These are phyloP conservation scores for Rachycentron canadum DNA, from an alignment of 2,797 vertebrate genomes.

Conservation along the genomic window DNA sequence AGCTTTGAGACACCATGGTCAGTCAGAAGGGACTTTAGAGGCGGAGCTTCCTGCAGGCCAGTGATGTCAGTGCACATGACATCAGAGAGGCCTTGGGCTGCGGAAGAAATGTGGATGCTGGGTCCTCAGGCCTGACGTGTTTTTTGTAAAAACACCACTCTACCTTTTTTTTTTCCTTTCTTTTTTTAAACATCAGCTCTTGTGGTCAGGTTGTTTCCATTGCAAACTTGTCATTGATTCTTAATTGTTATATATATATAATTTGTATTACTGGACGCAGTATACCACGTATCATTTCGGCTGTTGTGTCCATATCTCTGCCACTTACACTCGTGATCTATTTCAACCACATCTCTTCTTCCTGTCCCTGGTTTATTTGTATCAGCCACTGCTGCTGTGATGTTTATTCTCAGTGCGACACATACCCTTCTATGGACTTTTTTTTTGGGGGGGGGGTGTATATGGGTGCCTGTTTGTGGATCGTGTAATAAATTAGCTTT, in stretches of 20 bases:
- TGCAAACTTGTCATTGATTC: background rate
- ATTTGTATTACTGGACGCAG: background rate
- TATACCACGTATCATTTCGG: background rate
- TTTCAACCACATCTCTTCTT: conserved; percentile 32
- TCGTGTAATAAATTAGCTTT: conserved; percentile 29
- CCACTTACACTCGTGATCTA: background rate
- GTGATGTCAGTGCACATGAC: conserved; percentile 73
- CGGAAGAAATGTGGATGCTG: conserved; percentile 22
- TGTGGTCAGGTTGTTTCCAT: background rate
- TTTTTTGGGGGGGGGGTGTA: background rate
- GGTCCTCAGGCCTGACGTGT: conserved; percentile 28
- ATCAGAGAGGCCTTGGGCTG: conserved; percentile 44
- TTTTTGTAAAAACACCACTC: background rate
- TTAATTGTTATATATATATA: background rate
- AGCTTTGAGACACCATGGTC: conserved; percentile 21
- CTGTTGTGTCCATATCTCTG: background rate
- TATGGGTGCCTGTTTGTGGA: conserved; percentile 15
- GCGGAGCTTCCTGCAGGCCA: conserved; percentile 49
- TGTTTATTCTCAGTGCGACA: conserved; percentile 59
- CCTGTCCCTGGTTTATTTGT: conserved; percentile 35
- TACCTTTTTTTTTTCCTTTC: background rate
- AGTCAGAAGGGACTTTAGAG: conserved; percentile 36
- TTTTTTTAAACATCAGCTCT: background rate
- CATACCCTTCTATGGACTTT: conserved; percentile 66
- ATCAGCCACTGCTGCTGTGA: conserved; percentile 45